Conservation (phyloP, 2,888 invertebrate genomes). For the Heliconius ismenius region DNA sequence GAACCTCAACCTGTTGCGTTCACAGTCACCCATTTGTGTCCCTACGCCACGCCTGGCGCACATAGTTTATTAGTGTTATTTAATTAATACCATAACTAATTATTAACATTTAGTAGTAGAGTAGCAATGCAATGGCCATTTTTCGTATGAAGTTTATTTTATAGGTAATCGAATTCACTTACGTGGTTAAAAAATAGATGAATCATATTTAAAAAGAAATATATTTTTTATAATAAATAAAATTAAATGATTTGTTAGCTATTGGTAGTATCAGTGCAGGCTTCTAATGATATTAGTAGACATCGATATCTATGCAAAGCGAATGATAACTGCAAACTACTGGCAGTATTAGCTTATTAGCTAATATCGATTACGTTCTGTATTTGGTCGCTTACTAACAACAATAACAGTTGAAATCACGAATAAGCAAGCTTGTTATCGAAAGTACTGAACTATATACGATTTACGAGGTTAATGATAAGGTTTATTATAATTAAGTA, state of each 20-base stretch:
- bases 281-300: not conserved
- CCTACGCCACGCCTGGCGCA: too few species aligned
- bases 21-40: too few species aligned
- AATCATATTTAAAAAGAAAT: not conserved
- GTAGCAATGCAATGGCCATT: not conserved
- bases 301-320: not conserved
- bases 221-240: not conserved
- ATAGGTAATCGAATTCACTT: not conserved
- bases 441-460: not conserved
- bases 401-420: not conserved
- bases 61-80: too few species aligned
- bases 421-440: constrained; percentile 12
- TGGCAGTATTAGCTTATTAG: constrained; percentile 11
- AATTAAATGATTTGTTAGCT: not conserved
- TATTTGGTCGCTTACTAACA: constrained; percentile 17
- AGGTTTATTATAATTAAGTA: not conserved
- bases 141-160: not conserved
- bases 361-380: constrained; percentile 4
- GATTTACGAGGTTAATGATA: constrained; percentile 3
- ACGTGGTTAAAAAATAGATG: too few species aligned
- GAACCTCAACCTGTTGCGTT: too few species aligned
- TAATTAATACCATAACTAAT: too few species aligned
- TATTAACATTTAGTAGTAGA: too few species aligned
- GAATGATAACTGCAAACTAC: constrained; percentile 7
- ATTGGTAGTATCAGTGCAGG: not conserved